Base-by-base conservation (phyloP, 1,140 invertebrate genomes). In the Euwallacea similis region DNA sequence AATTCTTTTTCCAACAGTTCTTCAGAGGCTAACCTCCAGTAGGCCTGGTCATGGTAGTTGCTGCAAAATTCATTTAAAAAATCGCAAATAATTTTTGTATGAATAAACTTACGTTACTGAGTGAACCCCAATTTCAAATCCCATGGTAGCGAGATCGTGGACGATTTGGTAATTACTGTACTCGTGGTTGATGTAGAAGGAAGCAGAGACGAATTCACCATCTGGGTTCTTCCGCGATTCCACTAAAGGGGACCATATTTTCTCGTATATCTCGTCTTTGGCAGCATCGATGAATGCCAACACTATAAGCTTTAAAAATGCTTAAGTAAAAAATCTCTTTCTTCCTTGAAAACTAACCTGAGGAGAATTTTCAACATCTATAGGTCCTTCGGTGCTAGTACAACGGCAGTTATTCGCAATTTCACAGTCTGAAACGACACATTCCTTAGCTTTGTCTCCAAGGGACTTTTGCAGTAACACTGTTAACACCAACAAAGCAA, bases 251-350 rank as follows among this genome's bases (percentile, higher is more conserved):
- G 86, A 79, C 77, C 90, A 91, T 42, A 87, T 85, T 9, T 84
- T 81, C 0, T 68, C 43, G 69, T 87, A 88, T 76, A 91, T 90
- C 0, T 86, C 76, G 0, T 86, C 83, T 72, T 87, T 91, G 3
- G 92, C 85, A 1, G 85, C 89, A 80, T 90, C 89, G 74, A 89
- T 88, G 76, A 90, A 90, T 3, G 88, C 89, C 8, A 91, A 78
- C 3, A 88, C 75, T n/a, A 91, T 84, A 42, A 90, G 85, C 84
- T 90, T 83, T 63, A 66, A 74, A 42, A 41, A 61, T 4, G 42
- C 7, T 59, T 13, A 67, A 50, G 33, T 47, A 15, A 43, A 60
- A 60, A 44, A 60, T 21, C 61, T 16, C 10, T 66, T 13, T 9
- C 53, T 46, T 42, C 10, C 1, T 62, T 63, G 9, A 42, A 4